Conservation (phyloP, 1,140 invertebrate genomes). For the Rhynchophorus ferrugineus region DNA sequence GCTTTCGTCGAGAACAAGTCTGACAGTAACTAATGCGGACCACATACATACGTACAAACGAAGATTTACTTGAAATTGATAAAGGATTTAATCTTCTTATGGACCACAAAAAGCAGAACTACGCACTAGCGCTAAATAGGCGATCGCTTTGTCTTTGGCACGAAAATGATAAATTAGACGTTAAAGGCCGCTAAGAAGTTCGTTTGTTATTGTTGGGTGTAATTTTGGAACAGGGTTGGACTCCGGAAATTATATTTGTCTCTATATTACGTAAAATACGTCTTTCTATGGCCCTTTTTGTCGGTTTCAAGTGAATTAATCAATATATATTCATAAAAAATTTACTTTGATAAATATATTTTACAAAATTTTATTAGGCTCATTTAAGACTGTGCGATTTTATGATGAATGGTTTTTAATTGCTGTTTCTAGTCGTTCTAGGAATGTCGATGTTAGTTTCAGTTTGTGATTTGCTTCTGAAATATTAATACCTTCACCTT, state of each 20-base stretch:
- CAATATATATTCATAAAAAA: too few relatives aligned
- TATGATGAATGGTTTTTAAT: too few relatives aligned
- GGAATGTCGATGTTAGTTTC: too few relatives aligned
- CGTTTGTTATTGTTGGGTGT: constrained; percentile 13
- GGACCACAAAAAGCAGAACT: constrained; percentile 3
- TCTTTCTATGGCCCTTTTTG: too few relatives aligned
- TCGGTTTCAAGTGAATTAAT: too few relatives aligned
- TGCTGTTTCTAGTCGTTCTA: too few relatives aligned
- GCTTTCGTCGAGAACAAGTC: constrained; percentile 1
- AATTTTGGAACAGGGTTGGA: constrained; percentile 4
- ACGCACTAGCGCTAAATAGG: constrained; percentile 7
- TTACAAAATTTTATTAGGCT: too few relatives aligned
- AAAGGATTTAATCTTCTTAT: constrained; percentile 17
- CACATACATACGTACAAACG: not conserved
- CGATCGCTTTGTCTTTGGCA: constrained; percentile 16
- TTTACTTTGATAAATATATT: too few relatives aligned
- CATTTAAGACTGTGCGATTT: too few relatives aligned
- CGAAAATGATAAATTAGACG: constrained; percentile 18
- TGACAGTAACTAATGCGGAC: constrained; percentile 6
- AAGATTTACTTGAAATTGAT: constrained; percentile 1
- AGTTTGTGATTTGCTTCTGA: too few relatives aligned
- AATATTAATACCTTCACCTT: too few relatives aligned
- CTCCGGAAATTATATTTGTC: not conserved
- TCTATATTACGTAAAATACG: too few relatives aligned
- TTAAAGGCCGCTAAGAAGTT: constrained; percentile 16